These are phyloP conservation scores for Patella ulyssiponensis DNA, from an alignment of 2,888 invertebrate species.

Conservation along the genomic window DNA sequence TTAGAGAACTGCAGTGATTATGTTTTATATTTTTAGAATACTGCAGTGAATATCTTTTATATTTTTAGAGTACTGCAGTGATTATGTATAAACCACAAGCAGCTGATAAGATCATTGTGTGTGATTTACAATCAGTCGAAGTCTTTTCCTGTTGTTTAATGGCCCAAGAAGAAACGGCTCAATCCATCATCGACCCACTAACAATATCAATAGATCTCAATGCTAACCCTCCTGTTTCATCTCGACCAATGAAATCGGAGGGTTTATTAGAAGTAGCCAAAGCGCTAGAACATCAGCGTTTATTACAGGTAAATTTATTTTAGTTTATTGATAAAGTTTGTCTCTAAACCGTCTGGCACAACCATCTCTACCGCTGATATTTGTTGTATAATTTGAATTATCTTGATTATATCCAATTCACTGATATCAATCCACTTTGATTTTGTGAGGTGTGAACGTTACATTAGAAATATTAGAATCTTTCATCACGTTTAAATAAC, in stretches of 20 bases:
- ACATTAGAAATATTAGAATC: too few relatives aligned
- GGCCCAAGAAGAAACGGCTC: constrained; percentile 91
- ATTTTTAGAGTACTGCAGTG: constrained; percentile 86
- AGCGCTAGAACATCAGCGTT: constrained; percentile 57
- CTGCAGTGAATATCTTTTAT: constrained; percentile 3
- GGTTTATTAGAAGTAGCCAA: constrained; percentile 63
- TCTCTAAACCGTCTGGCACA: too few relatives aligned
- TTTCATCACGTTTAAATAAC: too few relatives aligned
- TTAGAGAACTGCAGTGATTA: too few relatives aligned
- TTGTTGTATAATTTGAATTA: too few relatives aligned
- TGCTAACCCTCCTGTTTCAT: constrained; percentile 59
- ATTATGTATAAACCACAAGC: constrained; percentile 83
- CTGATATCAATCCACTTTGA: too few relatives aligned
- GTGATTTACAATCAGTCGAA: constrained; percentile 89
- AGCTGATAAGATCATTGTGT: constrained; percentile 83
- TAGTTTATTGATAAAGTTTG: background rate
- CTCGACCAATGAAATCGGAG: constrained; percentile 46
- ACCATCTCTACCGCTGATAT: too few relatives aligned
- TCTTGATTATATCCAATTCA: too few relatives aligned
- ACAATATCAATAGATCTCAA: constrained; percentile 76
- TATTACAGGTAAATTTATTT: constrained; percentile 61
- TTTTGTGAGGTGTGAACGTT: too few relatives aligned
- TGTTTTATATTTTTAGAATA: background rate
- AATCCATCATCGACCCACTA: constrained; percentile 94
- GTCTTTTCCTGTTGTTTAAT: constrained; percentile 93